Percentiles rank a stretch among this genome's conserved stretches.
These are phyloP conservation scores for Schizaphis graminum DNA, from an alignment of 2,888 invertebrate species.

Conservation along the genomic window DNA sequence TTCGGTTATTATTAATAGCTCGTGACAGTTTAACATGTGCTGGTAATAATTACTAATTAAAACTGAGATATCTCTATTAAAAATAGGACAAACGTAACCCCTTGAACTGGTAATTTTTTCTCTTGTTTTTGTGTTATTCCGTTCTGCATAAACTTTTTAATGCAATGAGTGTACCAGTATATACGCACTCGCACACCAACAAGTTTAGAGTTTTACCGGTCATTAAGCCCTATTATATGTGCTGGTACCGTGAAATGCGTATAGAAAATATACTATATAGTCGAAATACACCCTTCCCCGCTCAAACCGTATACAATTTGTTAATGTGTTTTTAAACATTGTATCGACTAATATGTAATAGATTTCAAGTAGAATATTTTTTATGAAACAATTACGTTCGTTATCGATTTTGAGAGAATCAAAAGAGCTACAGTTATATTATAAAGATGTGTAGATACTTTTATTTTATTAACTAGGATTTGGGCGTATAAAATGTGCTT, in stretches of 20 bases:
- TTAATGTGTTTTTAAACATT: slow-evolving; percentile 56
- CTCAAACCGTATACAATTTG: not conserved
- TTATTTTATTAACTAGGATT: not conserved
- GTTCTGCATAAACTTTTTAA: slow-evolving; percentile 60
- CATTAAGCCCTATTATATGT: slow-evolving; percentile 55
- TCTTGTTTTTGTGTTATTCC: slow-evolving; percentile 21
- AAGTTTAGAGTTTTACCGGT: slow-evolving; percentile 45
- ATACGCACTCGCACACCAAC: not conserved
- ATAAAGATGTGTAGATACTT: not conserved
- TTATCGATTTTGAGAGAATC: not conserved
- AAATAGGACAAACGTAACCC: slow-evolving; percentile 64
- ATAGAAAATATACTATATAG: slow-evolving; percentile 16
- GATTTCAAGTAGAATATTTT: not conserved
- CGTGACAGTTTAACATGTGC: slow-evolving; percentile 64
- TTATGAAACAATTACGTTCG: not conserved
- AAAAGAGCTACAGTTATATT: not conserved
- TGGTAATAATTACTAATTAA: slow-evolving; percentile 66
- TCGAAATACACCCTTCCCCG: not conserved
- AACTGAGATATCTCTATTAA: slow-evolving; percentile 65
- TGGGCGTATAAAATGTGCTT: not conserved
- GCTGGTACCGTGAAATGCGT: slow-evolving; percentile 45
- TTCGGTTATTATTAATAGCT: slow-evolving; percentile 65
- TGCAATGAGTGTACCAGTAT: not conserved
- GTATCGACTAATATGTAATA: not conserved
- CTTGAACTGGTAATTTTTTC: slow-evolving; percentile 44